Percentiles rank a stretch among this genome's conserved stretches.
These are phyloP conservation scores for Erebia palarica DNA, from an alignment of 2,888 invertebrate species.

Conservation along the genomic window DNA sequence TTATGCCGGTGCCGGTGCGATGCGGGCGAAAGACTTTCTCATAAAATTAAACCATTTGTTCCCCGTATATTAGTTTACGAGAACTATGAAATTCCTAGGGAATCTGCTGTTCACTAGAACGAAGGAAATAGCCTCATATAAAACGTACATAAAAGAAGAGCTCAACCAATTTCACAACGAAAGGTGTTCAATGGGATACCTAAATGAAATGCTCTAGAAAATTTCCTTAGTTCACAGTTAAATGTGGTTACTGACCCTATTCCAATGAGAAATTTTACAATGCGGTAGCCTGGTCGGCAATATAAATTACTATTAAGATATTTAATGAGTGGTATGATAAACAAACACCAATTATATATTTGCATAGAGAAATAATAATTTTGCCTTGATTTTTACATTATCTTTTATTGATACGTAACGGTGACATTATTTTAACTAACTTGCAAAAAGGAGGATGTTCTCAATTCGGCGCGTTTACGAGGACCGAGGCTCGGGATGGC, in stretches of 20 bases:
- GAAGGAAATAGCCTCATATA: not conserved
- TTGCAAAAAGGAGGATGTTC: too few relatives aligned
- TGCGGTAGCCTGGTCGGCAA: not conserved
- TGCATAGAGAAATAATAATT: too few relatives aligned
- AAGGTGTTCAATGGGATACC: not conserved
- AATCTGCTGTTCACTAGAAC: not conserved
- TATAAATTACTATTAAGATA: not conserved
- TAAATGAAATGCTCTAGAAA: not conserved
- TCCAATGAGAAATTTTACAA: not conserved
- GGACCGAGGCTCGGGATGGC: too few relatives aligned
- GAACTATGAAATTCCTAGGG: not conserved
- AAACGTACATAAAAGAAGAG: too few relatives aligned
- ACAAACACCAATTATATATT: too few relatives aligned
- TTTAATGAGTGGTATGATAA: too few relatives aligned
- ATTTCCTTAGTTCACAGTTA: not conserved
- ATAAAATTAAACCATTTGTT: slow-evolving; percentile 4
- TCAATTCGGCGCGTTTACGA: too few relatives aligned
- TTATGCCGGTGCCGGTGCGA: not conserved
- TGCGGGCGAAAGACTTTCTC: not conserved
- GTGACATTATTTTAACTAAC: too few relatives aligned
- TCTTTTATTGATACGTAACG: too few relatives aligned
- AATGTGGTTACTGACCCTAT: not conserved
- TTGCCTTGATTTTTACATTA: too few relatives aligned
- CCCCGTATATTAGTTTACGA: not conserved
- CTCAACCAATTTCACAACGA: too few relatives aligned